Conservation (phyloP, 2,888 invertebrate species). For the Melieria omissa region DNA sequence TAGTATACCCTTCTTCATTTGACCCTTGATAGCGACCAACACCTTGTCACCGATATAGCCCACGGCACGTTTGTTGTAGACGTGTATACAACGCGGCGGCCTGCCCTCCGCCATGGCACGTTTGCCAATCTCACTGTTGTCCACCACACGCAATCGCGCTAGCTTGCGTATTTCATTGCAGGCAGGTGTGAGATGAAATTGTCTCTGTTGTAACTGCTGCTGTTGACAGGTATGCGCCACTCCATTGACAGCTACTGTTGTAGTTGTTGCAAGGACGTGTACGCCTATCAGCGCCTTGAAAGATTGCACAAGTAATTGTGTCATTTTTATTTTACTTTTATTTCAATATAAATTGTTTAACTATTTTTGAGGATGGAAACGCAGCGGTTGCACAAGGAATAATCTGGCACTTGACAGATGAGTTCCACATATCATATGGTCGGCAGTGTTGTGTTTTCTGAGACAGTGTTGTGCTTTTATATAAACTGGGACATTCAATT, state of each 20-base stretch:
- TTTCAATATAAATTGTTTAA: background rate
- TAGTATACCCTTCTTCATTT: conserved; percentile 92
- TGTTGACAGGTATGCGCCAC: background rate
- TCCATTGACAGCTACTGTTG: background rate
- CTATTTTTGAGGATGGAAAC: background rate
- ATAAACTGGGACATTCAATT: no score
- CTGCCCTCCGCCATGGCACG: conserved; percentile 94
- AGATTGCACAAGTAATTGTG: conserved; percentile 19
- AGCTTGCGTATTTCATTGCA: conserved; percentile 78
- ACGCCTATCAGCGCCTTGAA: no score
- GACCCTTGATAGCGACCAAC: conserved; percentile 91
- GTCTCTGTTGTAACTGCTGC: conserved; percentile 5
- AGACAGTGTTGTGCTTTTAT: no score
- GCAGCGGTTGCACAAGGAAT: background rate
- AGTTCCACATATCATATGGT: background rate
- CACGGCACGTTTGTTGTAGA: conserved; percentile 83
- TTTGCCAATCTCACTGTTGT: conserved; percentile 96
- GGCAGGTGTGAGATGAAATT: conserved; percentile 71
- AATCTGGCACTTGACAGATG: background rate
- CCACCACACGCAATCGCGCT: conserved; percentile 89
- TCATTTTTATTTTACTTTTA: conserved; percentile 28
- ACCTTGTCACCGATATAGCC: conserved; percentile 84
- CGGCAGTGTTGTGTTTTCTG: no score
- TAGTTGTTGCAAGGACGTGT: background rate
- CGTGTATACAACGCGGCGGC: conserved; percentile 92